These are phyloP conservation scores for Rhaphigaster nebulosa DNA, from an alignment of 2,888 invertebrate genomes.

Conservation along the genomic window DNA sequence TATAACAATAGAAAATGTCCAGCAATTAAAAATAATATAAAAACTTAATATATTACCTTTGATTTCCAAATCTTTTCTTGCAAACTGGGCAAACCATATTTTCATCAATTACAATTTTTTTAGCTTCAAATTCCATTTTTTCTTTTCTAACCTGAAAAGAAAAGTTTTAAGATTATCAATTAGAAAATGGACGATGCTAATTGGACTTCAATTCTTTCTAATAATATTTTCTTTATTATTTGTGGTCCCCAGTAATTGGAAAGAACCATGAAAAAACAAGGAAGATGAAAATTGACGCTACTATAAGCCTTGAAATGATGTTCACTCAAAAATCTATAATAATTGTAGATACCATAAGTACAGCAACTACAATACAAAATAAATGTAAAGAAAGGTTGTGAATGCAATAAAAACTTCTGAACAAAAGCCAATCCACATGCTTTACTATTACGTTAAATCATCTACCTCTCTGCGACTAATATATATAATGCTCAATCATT, in stretches of 20 bases:
- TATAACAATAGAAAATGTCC: too few relatives aligned
- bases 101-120: constrained; percentile 87
- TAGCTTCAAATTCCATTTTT: constrained; percentile 84
- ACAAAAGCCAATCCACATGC: too few relatives aligned
- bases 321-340: too few relatives aligned
- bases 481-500: too few relatives aligned
- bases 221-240: neutral
- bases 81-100: constrained; percentile 92
- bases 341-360: too few relatives aligned
- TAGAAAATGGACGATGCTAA: neutral
- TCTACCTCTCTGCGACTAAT: too few relatives aligned
- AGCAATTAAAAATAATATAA: constrained; percentile 28
- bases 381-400: too few relatives aligned
- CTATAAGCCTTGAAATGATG: too few relatives aligned
- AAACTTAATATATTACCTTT: constrained; percentile 77
- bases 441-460: too few relatives aligned
- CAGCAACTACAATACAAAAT: too few relatives aligned
- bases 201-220: neutral
- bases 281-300: too few relatives aligned
- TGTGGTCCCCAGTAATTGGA: neutral
- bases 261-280: neutral
- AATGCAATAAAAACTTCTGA: too few relatives aligned
- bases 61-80: constrained; percentile 92
- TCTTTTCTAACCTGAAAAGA: constrained; percentile 78
- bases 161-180: neutral